These are phyloP conservation scores for Phalanger gymnotis DNA, from an alignment of 2,797 vertebrate genomes.

Conservation along the genomic window DNA sequence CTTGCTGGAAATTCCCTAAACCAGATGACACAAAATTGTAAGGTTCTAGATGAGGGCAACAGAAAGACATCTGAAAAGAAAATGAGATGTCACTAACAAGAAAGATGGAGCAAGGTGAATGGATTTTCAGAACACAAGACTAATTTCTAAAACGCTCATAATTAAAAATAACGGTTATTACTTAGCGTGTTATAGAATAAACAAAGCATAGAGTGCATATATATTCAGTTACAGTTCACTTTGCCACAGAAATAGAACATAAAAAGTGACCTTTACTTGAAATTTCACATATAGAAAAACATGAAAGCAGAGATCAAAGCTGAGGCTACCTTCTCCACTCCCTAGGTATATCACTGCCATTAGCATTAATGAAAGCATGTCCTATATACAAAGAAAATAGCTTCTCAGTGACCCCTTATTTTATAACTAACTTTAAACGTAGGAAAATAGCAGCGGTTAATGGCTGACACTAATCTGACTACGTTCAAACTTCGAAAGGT, in stretches of 20 bases:
- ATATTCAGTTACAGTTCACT: slow-evolving; percentile 34
- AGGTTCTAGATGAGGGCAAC: neutral
- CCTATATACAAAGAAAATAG: slow-evolving; percentile 1
- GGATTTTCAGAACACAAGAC: neutral
- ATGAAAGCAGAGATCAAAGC: slow-evolving; percentile 57
- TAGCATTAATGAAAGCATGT: slow-evolving; percentile 44
- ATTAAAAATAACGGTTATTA: neutral
- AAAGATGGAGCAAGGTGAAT: neutral
- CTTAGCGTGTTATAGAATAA: neutral
- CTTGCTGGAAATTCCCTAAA: slow-evolving; percentile 40
- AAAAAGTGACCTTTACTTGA: slow-evolving; percentile 52
- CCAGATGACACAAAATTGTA: slow-evolving; percentile 22
- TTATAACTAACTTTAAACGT: slow-evolving; percentile 10
- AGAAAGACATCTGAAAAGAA: slow-evolving; percentile 28
- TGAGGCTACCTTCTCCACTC: slow-evolving; percentile 24
- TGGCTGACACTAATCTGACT: neutral
- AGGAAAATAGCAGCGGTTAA: slow-evolving; percentile 35
- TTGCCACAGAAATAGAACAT: slow-evolving; percentile 13
- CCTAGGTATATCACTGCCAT: slow-evolving; percentile 16
- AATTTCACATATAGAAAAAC: slow-evolving; percentile 26
- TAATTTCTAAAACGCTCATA: neutral
- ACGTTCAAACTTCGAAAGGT: neutral
- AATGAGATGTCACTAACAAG: neutral
- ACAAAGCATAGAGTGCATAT: slow-evolving; percentile 23
- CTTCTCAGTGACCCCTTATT: neutral